Evolutionary conservation across 2,797 vertebrate genomes (phyloP), one percentile per base, ranked within the genome.

Genomic region (Ceryle rudis): DNA sequence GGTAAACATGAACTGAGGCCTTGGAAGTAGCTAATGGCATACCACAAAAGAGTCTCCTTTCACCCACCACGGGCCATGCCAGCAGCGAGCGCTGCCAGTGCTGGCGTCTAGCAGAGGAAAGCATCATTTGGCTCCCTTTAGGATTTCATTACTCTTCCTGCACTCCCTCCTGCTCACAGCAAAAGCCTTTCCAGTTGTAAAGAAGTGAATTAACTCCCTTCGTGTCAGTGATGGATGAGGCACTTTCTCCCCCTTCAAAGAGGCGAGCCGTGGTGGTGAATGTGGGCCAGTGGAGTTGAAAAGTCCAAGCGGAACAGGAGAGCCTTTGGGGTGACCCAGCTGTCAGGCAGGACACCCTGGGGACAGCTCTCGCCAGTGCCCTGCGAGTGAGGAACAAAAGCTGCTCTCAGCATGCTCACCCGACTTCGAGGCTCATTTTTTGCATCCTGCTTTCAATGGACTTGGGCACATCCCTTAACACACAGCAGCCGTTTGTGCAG

Each of bases 171-270:
- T 86, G 95, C 95, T 88, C 78, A 26, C 90, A 95, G 94, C 95
- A 73, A 79, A 80, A 87, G 91, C 94, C 93, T 97, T 97, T 97
- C 97, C 96, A 95, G 81, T 97, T 96, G 93, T 95, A 95, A 96
- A 97, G 96, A 39, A 95, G 95, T 37, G 92, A 97, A 97, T 96
- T 97, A 97, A 87, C 90, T 97, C 96, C 88, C 89, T 95, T 62
- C 5, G 3, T 98, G 98, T 98, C 98, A 98, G 98, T 99, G 99
- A 99, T 99, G 98, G 99, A 99, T 99, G 99, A 99, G 98, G 98
- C 98, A 92, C 97, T 99, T 99, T 99, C 98, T 99, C 97, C 98
- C 96, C 98, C 98, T 99, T 99, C 98, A 99, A 99, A 99, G 97
- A 80, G 87, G 35, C 49, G 46, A 89, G 64, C 77, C 14, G n/a